Conservation (phyloP, 2,888 invertebrate genomes). For the Aleiodes testaceus region DNA sequence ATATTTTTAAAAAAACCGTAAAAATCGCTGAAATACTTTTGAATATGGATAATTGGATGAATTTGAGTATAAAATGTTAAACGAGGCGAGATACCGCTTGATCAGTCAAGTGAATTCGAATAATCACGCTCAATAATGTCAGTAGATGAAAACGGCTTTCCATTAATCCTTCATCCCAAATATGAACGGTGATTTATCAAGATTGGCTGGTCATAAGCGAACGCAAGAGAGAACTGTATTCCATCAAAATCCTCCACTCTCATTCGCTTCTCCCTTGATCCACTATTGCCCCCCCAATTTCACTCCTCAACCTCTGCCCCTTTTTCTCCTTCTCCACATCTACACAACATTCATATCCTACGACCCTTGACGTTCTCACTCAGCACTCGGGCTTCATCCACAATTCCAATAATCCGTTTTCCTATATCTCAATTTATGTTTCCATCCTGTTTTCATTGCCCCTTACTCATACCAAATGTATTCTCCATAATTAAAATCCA, state of each 20-base stretch:
- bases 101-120: conserved; percentile 40
- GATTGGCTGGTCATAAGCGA: conserved; percentile 41
- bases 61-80: conserved; percentile 15
- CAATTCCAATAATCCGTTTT: no score
- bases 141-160: conserved; percentile 41
- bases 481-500: no score
- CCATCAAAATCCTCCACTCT: conserved; percentile 26
- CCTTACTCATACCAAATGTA: no score
- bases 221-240: conserved; percentile 34
- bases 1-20: neutral
- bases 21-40: neutral
- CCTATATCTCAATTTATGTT: no score
- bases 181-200: conserved; percentile 51
- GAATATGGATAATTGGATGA: neutral
- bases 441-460: no score
- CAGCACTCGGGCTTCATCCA: no score
- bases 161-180: conserved; percentile 31
- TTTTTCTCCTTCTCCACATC: conserved; percentile 1
- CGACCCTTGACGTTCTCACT: no score
- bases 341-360: conserved; percentile 39
- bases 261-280: conserved; percentile 13
- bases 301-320: neutral
- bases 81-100: conserved; percentile 34
- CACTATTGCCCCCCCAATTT: no score
- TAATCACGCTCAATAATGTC: conserved; percentile 45